These are phyloP conservation scores for Cosmia trapezina DNA, from an alignment of 2,888 invertebrate genomes.

Conservation along the genomic window DNA sequence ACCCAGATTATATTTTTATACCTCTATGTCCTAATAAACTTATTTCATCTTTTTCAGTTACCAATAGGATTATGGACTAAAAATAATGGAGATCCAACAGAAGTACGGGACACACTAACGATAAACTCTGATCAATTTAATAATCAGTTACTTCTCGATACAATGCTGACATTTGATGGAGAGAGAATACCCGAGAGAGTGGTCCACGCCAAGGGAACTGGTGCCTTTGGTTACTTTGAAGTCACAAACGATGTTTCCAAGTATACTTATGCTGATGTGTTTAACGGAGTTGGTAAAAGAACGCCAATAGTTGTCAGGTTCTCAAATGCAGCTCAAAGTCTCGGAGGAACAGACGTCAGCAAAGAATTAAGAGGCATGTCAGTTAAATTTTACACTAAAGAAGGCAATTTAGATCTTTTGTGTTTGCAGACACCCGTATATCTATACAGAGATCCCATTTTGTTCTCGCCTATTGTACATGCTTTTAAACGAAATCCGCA, in stretches of 20 bases:
- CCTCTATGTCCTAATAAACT: background rate
- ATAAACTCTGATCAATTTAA: constrained; percentile 71
- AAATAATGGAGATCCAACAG: constrained; percentile 94
- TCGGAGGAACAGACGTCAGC: constrained; percentile 90
- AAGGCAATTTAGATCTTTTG: constrained; percentile 73
- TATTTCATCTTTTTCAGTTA: constrained; percentile 60
- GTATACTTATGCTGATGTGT: constrained; percentile 91
- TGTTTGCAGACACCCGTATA: constrained; percentile 90
- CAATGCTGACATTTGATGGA: constrained; percentile 93
- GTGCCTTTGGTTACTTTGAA: constrained; percentile 95
- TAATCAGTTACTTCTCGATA: constrained; percentile 90
- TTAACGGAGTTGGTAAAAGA: constrained; percentile 90
- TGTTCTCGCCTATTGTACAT: constrained; percentile 89
- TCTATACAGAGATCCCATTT: constrained; percentile 88
- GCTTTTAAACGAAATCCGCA: constrained; percentile 89
- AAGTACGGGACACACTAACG: constrained; percentile 89
- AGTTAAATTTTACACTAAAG: constrained; percentile 73
- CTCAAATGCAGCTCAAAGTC: constrained; percentile 91
- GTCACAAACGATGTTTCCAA: constrained; percentile 94
- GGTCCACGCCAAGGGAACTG: constrained; percentile 97
- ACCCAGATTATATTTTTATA: no score
- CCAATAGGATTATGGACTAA: constrained; percentile 89
- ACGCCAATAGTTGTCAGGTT: constrained; percentile 90
- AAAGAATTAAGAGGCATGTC: constrained; percentile 84
- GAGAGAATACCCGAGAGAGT: constrained; percentile 97